These are phyloP conservation scores for Scaptomyza tumidula DNA, from an alignment of 2,888 invertebrate genomes.

Conservation along the genomic window DNA sequence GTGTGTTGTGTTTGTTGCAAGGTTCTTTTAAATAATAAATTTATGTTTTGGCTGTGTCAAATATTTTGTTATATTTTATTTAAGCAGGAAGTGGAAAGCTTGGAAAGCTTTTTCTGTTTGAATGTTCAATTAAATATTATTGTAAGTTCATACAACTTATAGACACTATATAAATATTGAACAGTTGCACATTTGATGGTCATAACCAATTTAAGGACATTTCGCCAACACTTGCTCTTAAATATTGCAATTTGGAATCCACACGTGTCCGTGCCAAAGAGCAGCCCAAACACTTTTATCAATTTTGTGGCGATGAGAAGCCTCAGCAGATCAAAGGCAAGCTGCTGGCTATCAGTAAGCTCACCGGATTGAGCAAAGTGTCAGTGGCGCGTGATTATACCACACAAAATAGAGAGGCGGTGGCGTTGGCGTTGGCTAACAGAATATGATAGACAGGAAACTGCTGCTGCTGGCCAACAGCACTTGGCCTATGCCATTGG, in stretches of 20 bases:
- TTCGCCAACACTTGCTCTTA: constrained; percentile 3
- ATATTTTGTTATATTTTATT: too few relatives aligned
- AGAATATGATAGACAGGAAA: constrained; percentile 50
- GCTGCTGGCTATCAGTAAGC: constrained; percentile 56
- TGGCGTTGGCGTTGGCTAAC: constrained; percentile 1
- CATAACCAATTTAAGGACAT: constrained; percentile 28
- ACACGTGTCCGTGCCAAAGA: constrained; percentile 36
- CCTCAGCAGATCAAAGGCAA: not conserved
- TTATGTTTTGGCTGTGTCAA: too few relatives aligned
- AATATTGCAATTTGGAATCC: constrained; percentile 67
- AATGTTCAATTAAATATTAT: too few relatives aligned
- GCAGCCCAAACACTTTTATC: constrained; percentile 62
- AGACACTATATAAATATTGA: not conserved
- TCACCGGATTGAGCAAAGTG: constrained; percentile 71
- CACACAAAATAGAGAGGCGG: constrained; percentile 17
- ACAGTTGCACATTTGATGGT: constrained; percentile 23
- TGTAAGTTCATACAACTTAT: not conserved
- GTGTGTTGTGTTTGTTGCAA: too few relatives aligned
- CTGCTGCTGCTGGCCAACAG: constrained; percentile 40
- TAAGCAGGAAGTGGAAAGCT: too few relatives aligned
- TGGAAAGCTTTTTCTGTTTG: too few relatives aligned
- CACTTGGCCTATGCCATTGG: constrained; percentile 30
- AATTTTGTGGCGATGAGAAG: constrained; percentile 48
- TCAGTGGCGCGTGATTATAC: constrained; percentile 65
- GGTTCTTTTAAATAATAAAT: too few relatives aligned